These are phyloP conservation scores for Euzetes globulus DNA, from an alignment of 2,888 invertebrate species.

Conservation along the genomic window DNA sequence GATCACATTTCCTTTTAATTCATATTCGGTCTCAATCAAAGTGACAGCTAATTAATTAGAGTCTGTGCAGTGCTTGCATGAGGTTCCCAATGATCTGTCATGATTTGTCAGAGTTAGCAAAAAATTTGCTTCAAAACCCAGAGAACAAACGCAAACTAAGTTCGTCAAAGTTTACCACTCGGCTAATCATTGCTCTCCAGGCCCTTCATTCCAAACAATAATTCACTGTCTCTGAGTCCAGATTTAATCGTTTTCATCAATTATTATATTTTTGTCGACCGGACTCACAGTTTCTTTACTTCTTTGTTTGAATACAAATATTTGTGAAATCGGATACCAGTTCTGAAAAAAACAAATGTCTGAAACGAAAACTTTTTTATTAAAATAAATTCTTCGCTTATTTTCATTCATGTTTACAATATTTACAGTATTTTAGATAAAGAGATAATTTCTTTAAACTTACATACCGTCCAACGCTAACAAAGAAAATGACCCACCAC, in stretches of 20 bases:
- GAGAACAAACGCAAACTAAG: background rate
- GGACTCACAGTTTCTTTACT: background rate
- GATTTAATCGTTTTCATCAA: conserved; percentile 7
- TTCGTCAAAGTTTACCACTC: background rate
- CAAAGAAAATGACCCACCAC: too few relatives aligned
- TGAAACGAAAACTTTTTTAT: background rate
- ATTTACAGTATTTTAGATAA: too few relatives aligned
- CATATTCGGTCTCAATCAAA: conserved; percentile 20
- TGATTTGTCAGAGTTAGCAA: conserved; percentile 12
- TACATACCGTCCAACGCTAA: too few relatives aligned
- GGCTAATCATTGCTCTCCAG: conserved; percentile 7
- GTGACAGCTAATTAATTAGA: conserved; percentile 25
- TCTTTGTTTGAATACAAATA: background rate
- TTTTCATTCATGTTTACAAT: background rate
- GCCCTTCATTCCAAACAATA: background rate
- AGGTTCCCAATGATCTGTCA: conserved; percentile 17
- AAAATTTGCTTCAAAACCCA: conserved; percentile 20
- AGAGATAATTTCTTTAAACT: too few relatives aligned
- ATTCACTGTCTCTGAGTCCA: conserved; percentile 2
- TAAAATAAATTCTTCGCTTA: background rate
- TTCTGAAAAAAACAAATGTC: background rate
- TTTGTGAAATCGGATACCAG: background rate
- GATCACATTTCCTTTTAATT: conserved; percentile 24
- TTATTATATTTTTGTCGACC: conserved; percentile 12
- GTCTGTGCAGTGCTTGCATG: conserved; percentile 13